These are phyloP conservation scores for Oscarella lobularis DNA, from an alignment of 37 sponge, comb jelly and placozoan species.

Conservation along the genomic window DNA sequence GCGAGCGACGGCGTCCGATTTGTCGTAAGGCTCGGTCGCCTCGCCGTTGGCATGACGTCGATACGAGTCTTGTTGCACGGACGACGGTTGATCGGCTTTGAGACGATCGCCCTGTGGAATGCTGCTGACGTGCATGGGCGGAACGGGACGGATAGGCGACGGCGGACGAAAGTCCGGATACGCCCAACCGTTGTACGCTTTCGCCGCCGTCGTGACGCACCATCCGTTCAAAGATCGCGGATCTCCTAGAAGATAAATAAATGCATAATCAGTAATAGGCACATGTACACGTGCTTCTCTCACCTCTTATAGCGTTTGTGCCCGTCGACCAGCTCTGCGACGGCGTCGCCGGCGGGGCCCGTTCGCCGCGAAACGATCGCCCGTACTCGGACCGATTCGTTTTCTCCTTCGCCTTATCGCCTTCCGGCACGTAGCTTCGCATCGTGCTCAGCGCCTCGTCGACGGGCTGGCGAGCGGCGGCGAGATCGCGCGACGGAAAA, in stretches of 20 bases:
- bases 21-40: background rate
- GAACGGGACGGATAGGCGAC: background rate
- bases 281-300: background rate
- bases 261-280: no score
- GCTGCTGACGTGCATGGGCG: background rate
- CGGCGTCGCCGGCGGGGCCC: background rate
- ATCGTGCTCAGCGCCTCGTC: background rate
- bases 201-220: background rate
- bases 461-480: background rate
- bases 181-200: background rate
- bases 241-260: no score
- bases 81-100: background rate
- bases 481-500: background rate
- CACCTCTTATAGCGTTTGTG: background rate
- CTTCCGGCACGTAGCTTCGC: background rate
- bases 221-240: background rate
- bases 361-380: background rate
- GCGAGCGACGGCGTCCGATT: background rate
- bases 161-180: background rate
- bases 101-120: background rate
- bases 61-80: background rate
- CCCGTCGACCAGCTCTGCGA: background rate
- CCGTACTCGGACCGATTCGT: background rate
- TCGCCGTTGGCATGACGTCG: background rate
- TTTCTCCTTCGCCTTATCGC: background rate